phyloP scores from a whole-genome alignment of 2,113 vertebrate species.

The Sinocyclocheilus anshuiensis region DNA sequence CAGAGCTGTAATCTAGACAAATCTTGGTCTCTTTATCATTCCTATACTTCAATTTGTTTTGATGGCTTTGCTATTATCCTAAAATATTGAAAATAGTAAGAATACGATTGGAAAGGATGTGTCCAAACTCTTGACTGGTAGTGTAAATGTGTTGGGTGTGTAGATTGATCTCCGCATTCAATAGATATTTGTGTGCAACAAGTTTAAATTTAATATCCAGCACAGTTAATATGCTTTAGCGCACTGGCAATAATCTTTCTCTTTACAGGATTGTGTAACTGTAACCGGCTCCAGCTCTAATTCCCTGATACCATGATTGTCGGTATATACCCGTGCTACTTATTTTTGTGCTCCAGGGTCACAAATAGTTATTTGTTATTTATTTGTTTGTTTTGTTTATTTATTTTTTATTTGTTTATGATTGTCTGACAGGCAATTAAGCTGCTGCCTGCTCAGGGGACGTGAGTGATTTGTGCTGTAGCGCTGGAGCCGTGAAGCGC shows the following conservation, averaged over 20 bases:
- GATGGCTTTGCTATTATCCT: background rate
- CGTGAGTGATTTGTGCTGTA: conserved; percentile 24
- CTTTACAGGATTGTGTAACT: conserved; percentile 24
- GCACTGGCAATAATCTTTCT: conserved; percentile 18
- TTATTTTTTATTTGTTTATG: too few species aligned
- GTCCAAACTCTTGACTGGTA: background rate
- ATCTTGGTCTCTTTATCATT: background rate
- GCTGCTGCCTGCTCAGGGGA: conserved; percentile 20
- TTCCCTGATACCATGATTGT: conserved; percentile 35
- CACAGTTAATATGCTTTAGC: conserved; percentile 4
- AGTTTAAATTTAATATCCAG: conserved; percentile 18
- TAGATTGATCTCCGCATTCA: background rate
- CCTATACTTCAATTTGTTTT: background rate
- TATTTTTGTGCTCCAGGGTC: too few species aligned
- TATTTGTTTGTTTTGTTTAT: too few species aligned
- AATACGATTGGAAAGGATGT: background rate
- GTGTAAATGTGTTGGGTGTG: background rate
- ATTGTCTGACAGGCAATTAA: conserved; percentile 52
- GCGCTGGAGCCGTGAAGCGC: background rate
- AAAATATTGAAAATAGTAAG: background rate
- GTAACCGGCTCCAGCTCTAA: background rate
- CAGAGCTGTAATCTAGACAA: background rate
- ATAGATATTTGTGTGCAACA: conserved; percentile 3
- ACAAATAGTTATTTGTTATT: too few species aligned
- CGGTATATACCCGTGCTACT: too few species aligned